phyloP scores from a whole-genome alignment of 2,888 invertebrate species.

The Cosmorhoe ocellata region DNA sequence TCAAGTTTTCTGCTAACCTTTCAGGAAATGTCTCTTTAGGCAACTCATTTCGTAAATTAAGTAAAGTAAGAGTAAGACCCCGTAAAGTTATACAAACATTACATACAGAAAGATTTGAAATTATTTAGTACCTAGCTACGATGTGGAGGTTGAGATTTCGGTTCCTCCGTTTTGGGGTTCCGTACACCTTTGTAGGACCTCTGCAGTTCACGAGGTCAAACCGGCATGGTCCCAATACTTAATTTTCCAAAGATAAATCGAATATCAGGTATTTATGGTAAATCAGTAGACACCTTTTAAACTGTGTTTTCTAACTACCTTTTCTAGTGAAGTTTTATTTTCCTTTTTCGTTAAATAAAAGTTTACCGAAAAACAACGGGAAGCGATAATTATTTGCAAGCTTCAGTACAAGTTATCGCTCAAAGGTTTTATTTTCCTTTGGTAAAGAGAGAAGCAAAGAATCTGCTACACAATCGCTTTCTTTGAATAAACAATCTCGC shows the following conservation, averaged over 20 bases:
- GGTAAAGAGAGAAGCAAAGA: conserved; percentile 12
- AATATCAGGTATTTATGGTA: no score
- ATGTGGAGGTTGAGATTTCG: neutral
- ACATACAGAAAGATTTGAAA: conserved; percentile 7
- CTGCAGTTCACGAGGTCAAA: neutral
- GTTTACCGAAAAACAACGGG: conserved; percentile 1
- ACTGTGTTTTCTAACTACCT: no score
- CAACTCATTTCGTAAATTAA: conserved; percentile 18
- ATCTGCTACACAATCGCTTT: conserved; percentile 11
- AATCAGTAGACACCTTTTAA: no score
- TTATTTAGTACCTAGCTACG: neutral
- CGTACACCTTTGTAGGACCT: no score
- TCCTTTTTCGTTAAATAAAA: neutral
- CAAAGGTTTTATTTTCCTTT: conserved; percentile 17
- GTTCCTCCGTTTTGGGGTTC: no score
- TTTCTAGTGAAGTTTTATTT: no score
- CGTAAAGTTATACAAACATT: conserved; percentile 13
- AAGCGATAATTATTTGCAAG: conserved; percentile 19
- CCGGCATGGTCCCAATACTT: neutral
- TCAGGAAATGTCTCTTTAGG: conserved; percentile 19
- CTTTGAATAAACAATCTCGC: conserved; percentile 15
- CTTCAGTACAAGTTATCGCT: conserved; percentile 10
- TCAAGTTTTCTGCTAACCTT: conserved; percentile 23
- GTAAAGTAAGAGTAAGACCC: conserved; percentile 12
- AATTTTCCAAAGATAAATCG: no score